These are phyloP conservation scores for Aspidapion aeneum DNA, from an alignment of 2,888 invertebrate genomes.

Conservation along the genomic window DNA sequence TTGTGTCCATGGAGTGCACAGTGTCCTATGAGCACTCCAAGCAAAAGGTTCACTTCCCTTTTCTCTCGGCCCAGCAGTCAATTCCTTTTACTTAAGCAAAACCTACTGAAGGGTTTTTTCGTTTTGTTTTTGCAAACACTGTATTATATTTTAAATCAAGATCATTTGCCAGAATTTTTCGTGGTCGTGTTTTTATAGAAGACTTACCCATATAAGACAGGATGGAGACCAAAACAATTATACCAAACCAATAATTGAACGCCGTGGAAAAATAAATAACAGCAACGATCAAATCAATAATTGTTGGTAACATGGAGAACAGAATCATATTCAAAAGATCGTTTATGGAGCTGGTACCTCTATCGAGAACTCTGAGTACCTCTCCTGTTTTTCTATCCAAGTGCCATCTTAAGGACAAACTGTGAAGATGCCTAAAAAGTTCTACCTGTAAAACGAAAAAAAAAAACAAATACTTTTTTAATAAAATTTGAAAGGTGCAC, in stretches of 20 bases:
- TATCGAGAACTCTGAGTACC: conserved; percentile 92
- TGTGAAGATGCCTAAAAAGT: conserved; percentile 82
- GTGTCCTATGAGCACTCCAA: too few species aligned
- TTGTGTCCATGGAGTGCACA: too few species aligned
- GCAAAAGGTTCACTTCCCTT: too few species aligned
- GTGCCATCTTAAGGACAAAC: conserved; percentile 91
- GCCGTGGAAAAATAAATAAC: conserved; percentile 20
- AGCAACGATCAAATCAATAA: conserved; percentile 20
- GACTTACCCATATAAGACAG: conserved; percentile 80
- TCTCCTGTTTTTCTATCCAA: conserved; percentile 93
- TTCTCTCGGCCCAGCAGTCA: too few species aligned
- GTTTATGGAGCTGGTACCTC: conserved; percentile 95
- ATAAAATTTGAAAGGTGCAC: too few species aligned
- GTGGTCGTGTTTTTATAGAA: too few species aligned
- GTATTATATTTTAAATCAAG: too few species aligned
- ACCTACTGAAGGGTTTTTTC: too few species aligned
- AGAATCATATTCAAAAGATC: conserved; percentile 45
- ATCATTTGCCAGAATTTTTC: too few species aligned
- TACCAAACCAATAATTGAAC: conserved; percentile 74
- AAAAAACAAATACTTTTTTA: neutral
- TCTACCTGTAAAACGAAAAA: conserved; percentile 57
- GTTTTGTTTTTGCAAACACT: too few species aligned
- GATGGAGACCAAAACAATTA: conserved; percentile 94
- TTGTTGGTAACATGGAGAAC: conserved; percentile 17
- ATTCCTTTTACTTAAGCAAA: too few species aligned